Conservation (phyloP, 2,113 vertebrate genomes). For the Syngnathus typhle region DNA sequence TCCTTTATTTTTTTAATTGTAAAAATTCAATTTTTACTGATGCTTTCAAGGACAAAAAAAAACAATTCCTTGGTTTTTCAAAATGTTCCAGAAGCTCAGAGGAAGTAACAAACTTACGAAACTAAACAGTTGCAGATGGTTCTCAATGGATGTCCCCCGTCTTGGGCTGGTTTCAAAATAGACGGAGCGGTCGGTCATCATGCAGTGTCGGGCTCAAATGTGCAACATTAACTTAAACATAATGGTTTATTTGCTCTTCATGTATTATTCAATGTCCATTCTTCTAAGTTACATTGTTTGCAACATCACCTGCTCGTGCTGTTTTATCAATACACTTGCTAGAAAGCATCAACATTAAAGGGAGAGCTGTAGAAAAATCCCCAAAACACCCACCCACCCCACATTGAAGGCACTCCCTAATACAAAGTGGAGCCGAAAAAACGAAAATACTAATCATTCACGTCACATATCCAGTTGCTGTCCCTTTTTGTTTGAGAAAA, state of each 20-base stretch:
- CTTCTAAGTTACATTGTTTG: conserved; percentile 5
- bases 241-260: too few relatives aligned
- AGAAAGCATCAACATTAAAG: conserved; percentile 48
- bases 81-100: conserved; percentile 54
- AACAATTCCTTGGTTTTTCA: conserved; percentile 48
- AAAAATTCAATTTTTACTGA: conserved; percentile 72
- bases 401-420: conserved; percentile 54
- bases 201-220: conserved; percentile 59
- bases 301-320: conserved; percentile 70
- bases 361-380: conserved; percentile 43
- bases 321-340: conserved; percentile 22
- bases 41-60: conserved; percentile 44
- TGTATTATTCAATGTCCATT: too few relatives aligned
- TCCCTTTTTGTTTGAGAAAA: conserved; percentile 41
- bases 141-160: conserved; percentile 44
- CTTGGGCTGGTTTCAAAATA: not conserved
- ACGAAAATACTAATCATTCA: conserved; percentile 8
- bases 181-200: conserved; percentile 53
- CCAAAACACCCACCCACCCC: not conserved
- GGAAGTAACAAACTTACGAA: conserved; percentile 51
- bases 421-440: conserved; percentile 34
- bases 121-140: conserved; percentile 48
- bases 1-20: conserved; percentile 81
- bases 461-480: conserved; percentile 48
- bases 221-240: conserved; percentile 37